Evolutionary conservation across 2,888 invertebrate species (phyloP), one percentile per base, ranked within the genome.

Genomic region (Patella caerulea): DNA sequence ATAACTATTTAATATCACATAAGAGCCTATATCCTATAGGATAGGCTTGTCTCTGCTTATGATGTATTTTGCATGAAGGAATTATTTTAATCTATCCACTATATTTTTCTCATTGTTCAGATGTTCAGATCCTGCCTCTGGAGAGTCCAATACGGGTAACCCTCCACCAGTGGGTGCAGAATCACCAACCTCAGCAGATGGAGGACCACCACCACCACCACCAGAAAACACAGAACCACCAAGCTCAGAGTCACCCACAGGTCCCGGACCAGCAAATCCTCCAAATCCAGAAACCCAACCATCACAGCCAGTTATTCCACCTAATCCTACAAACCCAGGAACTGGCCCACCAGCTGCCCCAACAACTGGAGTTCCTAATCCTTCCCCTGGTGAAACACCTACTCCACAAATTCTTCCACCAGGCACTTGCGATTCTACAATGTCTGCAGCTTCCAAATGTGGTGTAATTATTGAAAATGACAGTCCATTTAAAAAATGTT

Each of bases 331-430:
- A 65, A 24, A 2, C 19, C 24, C 24, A 65, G 11, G 24, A 65
- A 24, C 0, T 45, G 45, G 5, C 4, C 9, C 9, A 7, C 19
- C 65, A 12, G 2, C 65, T 24, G 17, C 3, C 19, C 65, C 65
- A 65, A 65, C 65, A 65, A 24, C 65, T 65, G 65, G 24, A 65
- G 65, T 65, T 24, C 65, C 65, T 24, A 65, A 15, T 65, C 65
- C 65, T 11, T 3, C 9, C 45, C 45, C 45, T 45, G 45, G 45
- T 7, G 45, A 7, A 19, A 19, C 19, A 12, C 65, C 65, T 1
- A 24, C 65, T 12, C 19, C 19, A 65, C 24, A 19, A 11, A 12
- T 24, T 24, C 65, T 24, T 5, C 65, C 65, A 65, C 65, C 65
- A 19, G 65, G 19, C 65, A 14, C 19, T 12, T 65, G 65, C 65